These are phyloP conservation scores for Lampris megalopsis DNA, from an alignment of 2,113 vertebrate species.

Conservation along the genomic window DNA sequence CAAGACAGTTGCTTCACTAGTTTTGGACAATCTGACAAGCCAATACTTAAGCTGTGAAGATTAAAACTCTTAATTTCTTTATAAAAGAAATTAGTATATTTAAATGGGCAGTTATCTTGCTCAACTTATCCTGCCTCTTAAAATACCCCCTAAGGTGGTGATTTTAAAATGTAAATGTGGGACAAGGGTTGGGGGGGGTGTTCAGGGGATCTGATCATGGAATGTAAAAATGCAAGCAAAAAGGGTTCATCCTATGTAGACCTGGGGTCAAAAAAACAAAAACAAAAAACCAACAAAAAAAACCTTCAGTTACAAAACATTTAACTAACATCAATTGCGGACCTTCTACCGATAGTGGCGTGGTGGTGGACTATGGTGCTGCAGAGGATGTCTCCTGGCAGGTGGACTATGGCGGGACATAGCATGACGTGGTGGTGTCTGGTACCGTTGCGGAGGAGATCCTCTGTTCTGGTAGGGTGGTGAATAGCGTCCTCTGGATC, in stretches of 20 bases:
- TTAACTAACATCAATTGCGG: conserved; percentile 13
- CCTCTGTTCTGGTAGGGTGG: conserved; percentile 89
- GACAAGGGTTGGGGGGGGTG: no score
- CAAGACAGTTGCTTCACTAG: no score
- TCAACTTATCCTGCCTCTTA: no score
- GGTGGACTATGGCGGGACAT: conserved; percentile 73
- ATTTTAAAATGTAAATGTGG: no score
- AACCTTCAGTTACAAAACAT: conserved; percentile 53
- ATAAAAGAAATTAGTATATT: no score
- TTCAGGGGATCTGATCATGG: no score
- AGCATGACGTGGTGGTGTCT: conserved; percentile 85
- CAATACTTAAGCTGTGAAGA: no score
- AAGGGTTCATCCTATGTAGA: not conserved
- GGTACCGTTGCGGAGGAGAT: conserved; percentile 88
- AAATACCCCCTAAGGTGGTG: no score
- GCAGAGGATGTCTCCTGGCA: conserved; percentile 12
- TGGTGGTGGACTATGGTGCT: conserved; percentile 80
- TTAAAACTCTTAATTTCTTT: no score
- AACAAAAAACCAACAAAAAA: conserved; percentile 21
- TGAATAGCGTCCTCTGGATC: conserved; percentile 89
- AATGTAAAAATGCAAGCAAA: no score
- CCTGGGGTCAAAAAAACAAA: conserved; percentile 37
- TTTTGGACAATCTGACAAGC: no score
- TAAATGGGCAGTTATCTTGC: no score
- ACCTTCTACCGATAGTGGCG: conserved; percentile 77